phyloP scores from a whole-genome alignment of 2,113 vertebrate species.

The Grus americana region DNA sequence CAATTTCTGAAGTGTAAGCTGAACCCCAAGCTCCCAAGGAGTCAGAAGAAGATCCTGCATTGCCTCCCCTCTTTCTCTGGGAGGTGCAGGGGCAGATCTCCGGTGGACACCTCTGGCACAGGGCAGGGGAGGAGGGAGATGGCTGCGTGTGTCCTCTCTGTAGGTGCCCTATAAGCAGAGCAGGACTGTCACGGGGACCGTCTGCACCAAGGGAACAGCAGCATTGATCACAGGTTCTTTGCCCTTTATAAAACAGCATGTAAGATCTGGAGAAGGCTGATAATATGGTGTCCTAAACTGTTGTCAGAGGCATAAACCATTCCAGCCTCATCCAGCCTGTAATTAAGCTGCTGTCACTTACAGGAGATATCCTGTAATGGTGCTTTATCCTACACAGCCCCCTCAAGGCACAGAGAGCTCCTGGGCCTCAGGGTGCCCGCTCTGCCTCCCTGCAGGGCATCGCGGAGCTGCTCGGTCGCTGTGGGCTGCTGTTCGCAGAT shows the following conservation, averaged over 20 bases:
- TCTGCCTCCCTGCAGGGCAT: not conserved
- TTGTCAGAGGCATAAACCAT: slow-evolving; percentile 14
- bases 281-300: not conserved
- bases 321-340: not conserved
- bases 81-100: not conserved
- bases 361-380: not conserved
- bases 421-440: not conserved
- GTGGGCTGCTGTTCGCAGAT: not conserved
- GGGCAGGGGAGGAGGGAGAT: not conserved
- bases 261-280: not conserved
- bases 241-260: not conserved
- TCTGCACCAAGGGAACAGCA: not conserved
- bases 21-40: not conserved
- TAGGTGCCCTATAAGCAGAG: not conserved
- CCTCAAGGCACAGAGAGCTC: not conserved
- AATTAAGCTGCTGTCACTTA: slow-evolving; percentile 46
- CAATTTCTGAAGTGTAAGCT: not conserved
- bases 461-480: not conserved
- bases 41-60: not conserved
- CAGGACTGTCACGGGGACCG: not conserved
- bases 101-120: not conserved
- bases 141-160: not conserved
- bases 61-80: not conserved
- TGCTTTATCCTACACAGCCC: not conserved
- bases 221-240: not conserved